These are phyloP conservation scores for Drosophila paracracens DNA, from an alignment of 2,888 invertebrate species.

Conservation along the genomic window DNA sequence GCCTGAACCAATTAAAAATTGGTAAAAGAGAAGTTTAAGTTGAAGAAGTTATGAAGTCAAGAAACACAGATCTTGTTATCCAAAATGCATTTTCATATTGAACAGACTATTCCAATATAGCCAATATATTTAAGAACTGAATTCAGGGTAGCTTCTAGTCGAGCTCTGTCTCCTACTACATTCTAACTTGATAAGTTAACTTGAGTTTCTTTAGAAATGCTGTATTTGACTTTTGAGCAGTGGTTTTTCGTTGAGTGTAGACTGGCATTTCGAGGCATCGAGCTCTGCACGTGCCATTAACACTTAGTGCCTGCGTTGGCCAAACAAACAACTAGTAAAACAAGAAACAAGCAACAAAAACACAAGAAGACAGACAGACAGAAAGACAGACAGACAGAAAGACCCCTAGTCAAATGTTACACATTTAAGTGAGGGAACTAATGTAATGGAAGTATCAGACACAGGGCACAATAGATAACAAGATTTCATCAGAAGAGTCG, in stretches of 20 bases:
- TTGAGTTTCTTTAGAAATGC: background rate
- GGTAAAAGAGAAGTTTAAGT: too few species aligned
- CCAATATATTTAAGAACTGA: background rate
- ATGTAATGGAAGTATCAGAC: constrained; percentile 2
- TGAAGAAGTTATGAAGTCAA: background rate
- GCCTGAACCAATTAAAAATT: too few species aligned
- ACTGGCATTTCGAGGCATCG: constrained; percentile 6
- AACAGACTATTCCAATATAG: background rate
- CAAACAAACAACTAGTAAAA: constrained; percentile 36
- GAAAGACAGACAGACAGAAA: background rate
- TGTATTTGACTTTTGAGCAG: too few species aligned
- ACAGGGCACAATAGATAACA: constrained; percentile 57
- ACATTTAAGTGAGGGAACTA: constrained; percentile 23
- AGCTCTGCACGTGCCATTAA: constrained; percentile 80
- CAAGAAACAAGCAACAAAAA: constrained; percentile 19
- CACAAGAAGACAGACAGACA: constrained; percentile 2
- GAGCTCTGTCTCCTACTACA: background rate
- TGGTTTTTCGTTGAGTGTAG: background rate
- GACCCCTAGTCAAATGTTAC: constrained; percentile 19
- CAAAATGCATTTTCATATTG: background rate
- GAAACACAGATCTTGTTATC: background rate
- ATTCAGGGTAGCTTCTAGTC: background rate
- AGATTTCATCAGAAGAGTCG: constrained; percentile 71
- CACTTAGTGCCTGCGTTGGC: constrained; percentile 63
- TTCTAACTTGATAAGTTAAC: background rate